These are phyloP conservation scores for Folsomia candida DNA, from an alignment of 2,888 invertebrate genomes.

Conservation along the genomic window DNA sequence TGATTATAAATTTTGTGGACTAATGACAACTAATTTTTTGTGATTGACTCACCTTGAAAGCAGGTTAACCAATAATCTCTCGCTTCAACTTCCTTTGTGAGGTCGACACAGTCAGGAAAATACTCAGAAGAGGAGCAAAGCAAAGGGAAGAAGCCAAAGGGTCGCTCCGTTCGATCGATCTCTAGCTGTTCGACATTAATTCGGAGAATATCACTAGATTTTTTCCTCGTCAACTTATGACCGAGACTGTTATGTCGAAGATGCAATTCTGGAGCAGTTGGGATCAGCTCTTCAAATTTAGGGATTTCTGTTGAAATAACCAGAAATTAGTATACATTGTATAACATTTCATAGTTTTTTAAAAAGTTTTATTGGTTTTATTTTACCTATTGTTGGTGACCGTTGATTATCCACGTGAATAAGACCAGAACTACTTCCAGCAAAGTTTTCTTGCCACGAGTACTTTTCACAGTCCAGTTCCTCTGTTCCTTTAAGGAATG, in stretches of 20 bases:
- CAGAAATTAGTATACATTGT: neutral
- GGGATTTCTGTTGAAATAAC: neutral
- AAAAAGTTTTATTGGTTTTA: too few relatives aligned
- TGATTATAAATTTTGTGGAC: neutral
- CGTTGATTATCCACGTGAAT: slow-evolving; percentile 18
- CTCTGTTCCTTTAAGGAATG: slow-evolving; percentile 65
- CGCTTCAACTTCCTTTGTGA: slow-evolving; percentile 79
- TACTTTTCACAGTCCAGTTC: slow-evolving; percentile 58
- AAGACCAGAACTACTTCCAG: slow-evolving; percentile 54
- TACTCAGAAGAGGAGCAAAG: slow-evolving; percentile 74
- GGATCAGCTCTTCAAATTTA: neutral
- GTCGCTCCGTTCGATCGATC: slow-evolving; percentile 60
- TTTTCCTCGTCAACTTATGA: slow-evolving; percentile 18
- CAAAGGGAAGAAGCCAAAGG: slow-evolving; percentile 69
- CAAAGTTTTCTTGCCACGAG: slow-evolving; percentile 69
- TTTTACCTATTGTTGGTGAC: neutral
- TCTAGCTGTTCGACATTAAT: slow-evolving; percentile 60
- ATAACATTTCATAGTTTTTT: neutral
- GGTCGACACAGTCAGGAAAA: slow-evolving; percentile 87
- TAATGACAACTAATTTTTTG: neutral
- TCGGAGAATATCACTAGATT: slow-evolving; percentile 26
- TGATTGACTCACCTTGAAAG: slow-evolving; percentile 64
- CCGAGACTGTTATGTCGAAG: neutral
- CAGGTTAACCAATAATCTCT: slow-evolving; percentile 88
- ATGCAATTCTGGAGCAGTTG: neutral